Evolutionary conservation across 1,140 invertebrate genomes (phyloP), one percentile per base, ranked within the genome.

Genomic region (Lethrus apterus): DNA sequence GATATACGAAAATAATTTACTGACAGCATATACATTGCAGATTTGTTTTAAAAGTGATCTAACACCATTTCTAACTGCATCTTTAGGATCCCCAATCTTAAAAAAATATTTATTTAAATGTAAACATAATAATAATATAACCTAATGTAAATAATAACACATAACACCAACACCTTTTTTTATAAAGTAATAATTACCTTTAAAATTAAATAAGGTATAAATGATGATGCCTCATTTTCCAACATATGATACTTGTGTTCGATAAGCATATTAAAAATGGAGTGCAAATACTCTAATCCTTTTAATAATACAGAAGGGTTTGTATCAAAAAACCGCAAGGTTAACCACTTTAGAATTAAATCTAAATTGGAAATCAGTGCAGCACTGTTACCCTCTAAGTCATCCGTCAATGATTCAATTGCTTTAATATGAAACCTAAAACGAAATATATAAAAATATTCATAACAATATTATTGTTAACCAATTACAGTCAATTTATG

Each of bases 251-350:
- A 95, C 34, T 86, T 80, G 44, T 81, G 76, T 30, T 86, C 80
- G 14, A 84, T 81, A 2, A 96, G 71, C 54, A 81, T 74, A 46
- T 78, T 78, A 64, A 98, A 95, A 13, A 96, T 82, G 21, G 76
- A 67, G 44, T 83, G 79, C 4, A 97, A 70, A 70, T 96, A 97
- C 55, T 98, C 94, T 36, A 99, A 70, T 32, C 88, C 90, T 76
- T 93, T 94, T 40, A 97, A 73, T 20, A 98, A 73, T 19, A 98
- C 94, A 17, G 92, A 93, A 13, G 95, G 94, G 74, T 98, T 99
- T 7, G 95, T 98, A 71, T 98, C 95, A 59, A 96, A 98, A 68
- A 98, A 98, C 49, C 93, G 72, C 10, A 98, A 65, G 0, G 93
- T 96, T 48, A 97, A 65, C 96, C 96, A 99, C 67, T 95, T 96